These are phyloP conservation scores for Hydrotaea diabolus DNA, from an alignment of 2,888 invertebrate species.

Conservation along the genomic window DNA sequence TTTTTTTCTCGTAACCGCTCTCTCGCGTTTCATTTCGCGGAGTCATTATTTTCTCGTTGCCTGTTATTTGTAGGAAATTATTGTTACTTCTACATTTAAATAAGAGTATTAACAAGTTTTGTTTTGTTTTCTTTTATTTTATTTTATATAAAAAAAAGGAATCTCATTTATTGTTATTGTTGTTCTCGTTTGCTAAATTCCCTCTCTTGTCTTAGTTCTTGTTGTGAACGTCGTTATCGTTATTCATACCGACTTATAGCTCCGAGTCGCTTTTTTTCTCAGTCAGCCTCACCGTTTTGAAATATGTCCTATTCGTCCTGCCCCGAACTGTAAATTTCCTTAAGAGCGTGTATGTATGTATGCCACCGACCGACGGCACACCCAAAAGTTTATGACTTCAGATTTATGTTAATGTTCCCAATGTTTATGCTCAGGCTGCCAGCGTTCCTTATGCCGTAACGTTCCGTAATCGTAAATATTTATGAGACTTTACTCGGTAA, in stretches of 20 bases:
- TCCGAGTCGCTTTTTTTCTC: not conserved
- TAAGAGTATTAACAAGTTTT: not conserved
- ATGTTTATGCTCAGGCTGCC: not conserved
- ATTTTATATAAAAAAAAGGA: not conserved
- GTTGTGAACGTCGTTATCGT: not conserved
- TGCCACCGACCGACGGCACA: slow-evolving; percentile 44
- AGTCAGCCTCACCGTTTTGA: too few species aligned
- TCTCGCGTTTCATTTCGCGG: too few species aligned
- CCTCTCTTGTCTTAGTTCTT: not conserved
- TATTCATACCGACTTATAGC: too few species aligned
- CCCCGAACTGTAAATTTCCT: too few species aligned
- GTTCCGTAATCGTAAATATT: slow-evolving; percentile 47
- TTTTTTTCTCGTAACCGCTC: too few species aligned
- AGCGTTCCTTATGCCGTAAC: slow-evolving; percentile 18
- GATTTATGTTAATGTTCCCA: slow-evolving; percentile 52
- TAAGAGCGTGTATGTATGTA: not conserved
- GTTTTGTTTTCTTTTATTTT: not conserved
- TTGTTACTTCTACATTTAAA: not conserved
- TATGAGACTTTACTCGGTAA: slow-evolving; percentile 41
- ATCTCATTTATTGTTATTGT: not conserved
- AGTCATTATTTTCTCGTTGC: too few species aligned
- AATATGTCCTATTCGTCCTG: too few species aligned
- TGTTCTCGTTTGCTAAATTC: not conserved
- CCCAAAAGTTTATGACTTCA: slow-evolving; percentile 57
- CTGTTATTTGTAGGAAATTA: not conserved